phyloP scores from a whole-genome alignment of 1,140 invertebrate genomes.

The Chlorops oryzae region DNA sequence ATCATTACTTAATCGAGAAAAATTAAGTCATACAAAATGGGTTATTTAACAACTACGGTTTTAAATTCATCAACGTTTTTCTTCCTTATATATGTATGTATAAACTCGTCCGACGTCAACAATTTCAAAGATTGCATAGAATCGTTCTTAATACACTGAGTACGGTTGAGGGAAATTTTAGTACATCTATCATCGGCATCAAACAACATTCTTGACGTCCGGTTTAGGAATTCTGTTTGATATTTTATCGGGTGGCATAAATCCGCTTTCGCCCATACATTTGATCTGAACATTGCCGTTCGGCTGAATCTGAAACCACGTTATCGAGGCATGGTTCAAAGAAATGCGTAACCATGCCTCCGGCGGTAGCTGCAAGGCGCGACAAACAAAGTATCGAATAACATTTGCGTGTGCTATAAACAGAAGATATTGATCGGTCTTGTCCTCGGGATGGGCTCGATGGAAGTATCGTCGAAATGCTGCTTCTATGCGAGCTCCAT shows the following conservation, averaged over 20 bases:
- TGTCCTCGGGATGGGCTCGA: constrained; percentile 74
- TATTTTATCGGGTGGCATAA: constrained; percentile 59
- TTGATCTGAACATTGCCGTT: constrained; percentile 78
- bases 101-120: background rate
- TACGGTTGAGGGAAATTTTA: background rate
- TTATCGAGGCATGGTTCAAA: constrained; percentile 89
- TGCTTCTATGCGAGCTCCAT: constrained; percentile 95
- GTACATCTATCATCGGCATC: constrained; percentile 3
- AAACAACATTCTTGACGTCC: constrained; percentile 38
- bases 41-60: no score
- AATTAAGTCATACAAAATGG: no score
- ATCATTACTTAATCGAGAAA: no score
- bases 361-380: constrained; percentile 93
- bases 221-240: constrained; percentile 41
- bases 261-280: constrained; percentile 79
- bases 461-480: constrained; percentile 93
- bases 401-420: constrained; percentile 98
- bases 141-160: background rate
- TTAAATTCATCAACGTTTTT: background rate
- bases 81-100: no score
- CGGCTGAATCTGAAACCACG: constrained; percentile 80
- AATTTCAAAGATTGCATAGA: background rate
- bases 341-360: constrained; percentile 93
- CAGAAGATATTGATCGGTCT: constrained; percentile 81
- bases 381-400: constrained; percentile 96